Percentiles rank a stretch among this genome's conserved stretches.
Evolutionary conservation across 2,113 vertebrate genomes (phyloP).

Genomic region (Mungos mungo): DNA sequence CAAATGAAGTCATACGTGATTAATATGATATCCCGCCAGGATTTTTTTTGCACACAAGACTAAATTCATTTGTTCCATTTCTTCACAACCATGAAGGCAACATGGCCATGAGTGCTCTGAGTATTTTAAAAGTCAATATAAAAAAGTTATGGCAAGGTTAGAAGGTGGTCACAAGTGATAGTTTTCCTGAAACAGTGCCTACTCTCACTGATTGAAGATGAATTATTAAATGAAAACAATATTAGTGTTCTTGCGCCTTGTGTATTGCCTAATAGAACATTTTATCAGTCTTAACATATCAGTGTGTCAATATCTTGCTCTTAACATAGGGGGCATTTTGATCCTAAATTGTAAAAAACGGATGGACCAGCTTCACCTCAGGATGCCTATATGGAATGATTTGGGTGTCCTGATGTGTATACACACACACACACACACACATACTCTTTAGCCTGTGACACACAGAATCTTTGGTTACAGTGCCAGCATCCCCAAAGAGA

Average conservation of each 20-base stretch:
- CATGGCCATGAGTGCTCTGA: background rate
- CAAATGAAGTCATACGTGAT: background rate
- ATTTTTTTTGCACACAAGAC: background rate
- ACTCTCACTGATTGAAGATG: constrained; percentile 3
- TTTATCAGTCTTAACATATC: background rate
- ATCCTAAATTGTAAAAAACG: background rate
- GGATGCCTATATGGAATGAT: background rate
- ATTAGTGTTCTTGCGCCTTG: background rate
- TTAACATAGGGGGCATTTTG: background rate
- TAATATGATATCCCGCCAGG: background rate
- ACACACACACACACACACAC: background rate
- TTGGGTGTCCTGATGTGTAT: background rate
- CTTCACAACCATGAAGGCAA: background rate
- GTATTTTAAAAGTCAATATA: background rate
- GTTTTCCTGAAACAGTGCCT: constrained; percentile 27
- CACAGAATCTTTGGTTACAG: constrained; percentile 2
- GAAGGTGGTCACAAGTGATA: background rate
- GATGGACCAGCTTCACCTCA: background rate
- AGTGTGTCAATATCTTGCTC: background rate
- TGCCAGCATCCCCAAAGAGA: background rate
- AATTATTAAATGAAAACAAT: background rate
- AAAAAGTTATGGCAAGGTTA: constrained; percentile 2
- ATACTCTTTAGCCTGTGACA: background rate
- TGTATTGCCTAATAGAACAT: background rate
- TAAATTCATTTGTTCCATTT: background rate